Evolutionary conservation across 2,797 vertebrate species (phyloP), one percentile per base, ranked within the genome.

Genomic region (Hydrocynus forskahlii): DNA sequence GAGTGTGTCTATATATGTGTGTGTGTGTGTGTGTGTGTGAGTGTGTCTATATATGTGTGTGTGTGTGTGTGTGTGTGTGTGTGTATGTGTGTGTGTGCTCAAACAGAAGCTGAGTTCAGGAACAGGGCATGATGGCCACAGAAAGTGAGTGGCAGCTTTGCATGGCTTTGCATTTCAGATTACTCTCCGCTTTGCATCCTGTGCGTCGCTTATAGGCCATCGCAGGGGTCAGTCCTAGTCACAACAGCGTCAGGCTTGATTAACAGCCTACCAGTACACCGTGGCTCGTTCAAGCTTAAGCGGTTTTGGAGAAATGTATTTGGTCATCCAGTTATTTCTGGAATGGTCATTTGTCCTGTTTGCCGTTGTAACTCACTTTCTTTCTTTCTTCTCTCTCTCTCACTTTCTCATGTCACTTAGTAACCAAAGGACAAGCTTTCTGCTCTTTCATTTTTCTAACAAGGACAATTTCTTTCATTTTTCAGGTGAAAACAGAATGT

Each of bases 101-200:
- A 14, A 13, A 19, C 76, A 87, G 89, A 88, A 87, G 87, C 88
- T 89, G 90, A 90, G 93, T 93, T 95, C 92, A 94, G 76, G 59
- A 84, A 88, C 84, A 90, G 94, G 93, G 89, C 93, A 94, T 81
- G 88, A 88, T 82, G 87, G 81, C 88, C 85, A 72, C 81, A 85
- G 84, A 83, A 88, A 84, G 72, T 82, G 85, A 55, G 57, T 83
- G 81, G 84, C 77, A 77, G 79, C 86, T 93, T 93, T 92, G 90
- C 92, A 94, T 94, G 88, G 43, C 91, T 93, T 94, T 93, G 90
- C 92, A 93, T 92, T 81, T 82, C 85, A 89, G 92, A 92, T 92
- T 91, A 89, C 83, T 87, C 85, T 71, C 83, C 87, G 86, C 88
- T 94, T 94, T 94, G 91, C 91, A 93, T 94, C 73, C 55, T 80